phyloP scores from a whole-genome alignment of 2,888 invertebrate genomes.

The Allygus modestus region DNA sequence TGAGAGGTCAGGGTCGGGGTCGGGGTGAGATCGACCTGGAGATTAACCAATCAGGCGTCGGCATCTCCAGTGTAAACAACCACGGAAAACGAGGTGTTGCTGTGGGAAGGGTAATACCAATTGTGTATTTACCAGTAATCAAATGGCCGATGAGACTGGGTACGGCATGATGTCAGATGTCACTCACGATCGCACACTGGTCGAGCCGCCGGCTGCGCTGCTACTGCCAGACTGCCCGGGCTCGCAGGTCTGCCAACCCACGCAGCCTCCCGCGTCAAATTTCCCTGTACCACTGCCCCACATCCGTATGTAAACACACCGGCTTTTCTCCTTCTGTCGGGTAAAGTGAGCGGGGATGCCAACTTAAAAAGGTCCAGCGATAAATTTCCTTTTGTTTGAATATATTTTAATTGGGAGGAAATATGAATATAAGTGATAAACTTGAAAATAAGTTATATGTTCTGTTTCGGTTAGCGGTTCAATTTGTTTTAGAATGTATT shows the following conservation, averaged over 20 bases:
- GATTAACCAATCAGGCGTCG: background rate
- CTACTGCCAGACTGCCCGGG: conserved; percentile 53
- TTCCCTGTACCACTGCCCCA: conserved; percentile 35
- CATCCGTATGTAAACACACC: conserved; percentile 21
- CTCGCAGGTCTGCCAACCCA: conserved; percentile 41
- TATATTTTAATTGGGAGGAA: too few relatives aligned
- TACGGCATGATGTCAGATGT: conserved; percentile 1
- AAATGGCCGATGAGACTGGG: conserved; percentile 11
- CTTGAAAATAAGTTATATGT: too few relatives aligned
- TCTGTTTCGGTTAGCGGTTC: too few relatives aligned
- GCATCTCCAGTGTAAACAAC: background rate
- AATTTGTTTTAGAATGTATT: too few relatives aligned
- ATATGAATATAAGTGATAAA: too few relatives aligned
- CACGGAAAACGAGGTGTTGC: background rate
- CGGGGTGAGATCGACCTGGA: background rate
- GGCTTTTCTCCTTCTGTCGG: background rate
- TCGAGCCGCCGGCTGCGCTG: conserved; percentile 36
- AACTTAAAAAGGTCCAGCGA: background rate
- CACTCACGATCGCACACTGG: background rate
- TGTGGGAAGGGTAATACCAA: background rate
- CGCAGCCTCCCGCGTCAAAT: conserved; percentile 38
- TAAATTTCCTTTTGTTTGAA: background rate
- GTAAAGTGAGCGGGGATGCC: background rate
- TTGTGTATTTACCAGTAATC: conserved; percentile 51
- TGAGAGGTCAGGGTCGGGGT: background rate